Conservation (phyloP, 2,797 vertebrate genomes). For the Dipus sagitta region DNA sequence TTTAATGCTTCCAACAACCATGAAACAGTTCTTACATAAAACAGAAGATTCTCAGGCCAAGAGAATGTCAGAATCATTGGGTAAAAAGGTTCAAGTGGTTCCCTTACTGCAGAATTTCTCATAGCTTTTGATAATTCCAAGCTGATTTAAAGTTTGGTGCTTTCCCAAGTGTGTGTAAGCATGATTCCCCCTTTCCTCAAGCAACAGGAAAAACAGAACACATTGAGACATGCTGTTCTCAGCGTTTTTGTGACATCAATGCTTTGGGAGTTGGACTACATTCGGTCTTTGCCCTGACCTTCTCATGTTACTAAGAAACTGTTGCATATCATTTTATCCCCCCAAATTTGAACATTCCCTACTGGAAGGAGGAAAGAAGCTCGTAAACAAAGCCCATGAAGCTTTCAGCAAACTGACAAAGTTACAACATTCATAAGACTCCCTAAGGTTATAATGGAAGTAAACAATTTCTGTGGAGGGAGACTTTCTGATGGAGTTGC, state of each 20-base stretch:
- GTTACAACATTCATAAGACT: not conserved
- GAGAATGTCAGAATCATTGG: not conserved
- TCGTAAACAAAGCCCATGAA: no score
- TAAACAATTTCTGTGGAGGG: not conserved
- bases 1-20: conserved; percentile 1
- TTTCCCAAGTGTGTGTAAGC: not conserved
- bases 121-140: conserved; percentile 37
- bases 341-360: no score
- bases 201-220: no score
- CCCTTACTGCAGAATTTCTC: conserved; percentile 20
- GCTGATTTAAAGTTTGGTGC: not conserved
- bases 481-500: not conserved
- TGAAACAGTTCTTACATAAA: not conserved
- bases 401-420: not conserved
- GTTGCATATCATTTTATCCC: no score
- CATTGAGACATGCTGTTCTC: no score
- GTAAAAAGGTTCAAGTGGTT: not conserved
- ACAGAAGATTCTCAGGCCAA: not conserved
- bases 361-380: no score
- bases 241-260: no score
- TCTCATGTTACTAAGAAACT: no score
- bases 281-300: not conserved
- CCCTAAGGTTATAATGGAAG: not conserved
- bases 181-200: not conserved
- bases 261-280: not conserved